A percentile compares a stretch with the other conserved stretches of the same genome.
Evolutionary conservation across 2,113 vertebrate species (phyloP).

Genomic region (Rhinoderma darwinii): DNA sequence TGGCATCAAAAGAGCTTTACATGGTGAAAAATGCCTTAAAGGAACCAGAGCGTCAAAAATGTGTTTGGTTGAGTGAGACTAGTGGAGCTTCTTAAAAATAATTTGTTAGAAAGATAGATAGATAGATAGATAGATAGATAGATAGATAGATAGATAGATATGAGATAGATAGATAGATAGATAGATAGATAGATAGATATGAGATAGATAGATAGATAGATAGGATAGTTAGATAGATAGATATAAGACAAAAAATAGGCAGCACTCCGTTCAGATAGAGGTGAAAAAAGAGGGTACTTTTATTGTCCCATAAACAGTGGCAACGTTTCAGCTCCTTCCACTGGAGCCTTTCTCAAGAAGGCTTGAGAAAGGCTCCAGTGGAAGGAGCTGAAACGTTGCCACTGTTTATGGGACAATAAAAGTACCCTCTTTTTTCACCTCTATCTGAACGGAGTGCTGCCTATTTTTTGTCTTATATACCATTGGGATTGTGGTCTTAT

Average conservation of each 20-base stretch:
- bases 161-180: background rate
- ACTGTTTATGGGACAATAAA: no score
- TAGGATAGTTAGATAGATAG: background rate
- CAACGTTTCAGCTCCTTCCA: no score
- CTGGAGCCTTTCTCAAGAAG: no score
- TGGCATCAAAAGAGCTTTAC: background rate
- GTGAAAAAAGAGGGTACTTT: no score
- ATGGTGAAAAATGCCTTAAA: background rate
- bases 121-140: constrained; percentile 1
- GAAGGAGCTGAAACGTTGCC: no score
- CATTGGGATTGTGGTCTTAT: no score
- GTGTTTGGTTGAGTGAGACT: background rate
- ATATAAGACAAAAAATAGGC: background rate
- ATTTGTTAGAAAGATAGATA: background rate
- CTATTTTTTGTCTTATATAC: no score
- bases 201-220: background rate
- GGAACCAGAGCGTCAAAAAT: background rate
- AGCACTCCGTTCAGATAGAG: no score
- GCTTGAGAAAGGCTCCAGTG: no score
- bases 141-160: background rate
- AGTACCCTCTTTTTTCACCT: no score
- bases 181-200: constrained; percentile 1
- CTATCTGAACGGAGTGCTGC: no score
- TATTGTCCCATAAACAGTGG: no score
- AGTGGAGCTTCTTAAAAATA: background rate